Conservation (phyloP, 2,888 invertebrate species). For the Dicyrtomina minuta region DNA sequence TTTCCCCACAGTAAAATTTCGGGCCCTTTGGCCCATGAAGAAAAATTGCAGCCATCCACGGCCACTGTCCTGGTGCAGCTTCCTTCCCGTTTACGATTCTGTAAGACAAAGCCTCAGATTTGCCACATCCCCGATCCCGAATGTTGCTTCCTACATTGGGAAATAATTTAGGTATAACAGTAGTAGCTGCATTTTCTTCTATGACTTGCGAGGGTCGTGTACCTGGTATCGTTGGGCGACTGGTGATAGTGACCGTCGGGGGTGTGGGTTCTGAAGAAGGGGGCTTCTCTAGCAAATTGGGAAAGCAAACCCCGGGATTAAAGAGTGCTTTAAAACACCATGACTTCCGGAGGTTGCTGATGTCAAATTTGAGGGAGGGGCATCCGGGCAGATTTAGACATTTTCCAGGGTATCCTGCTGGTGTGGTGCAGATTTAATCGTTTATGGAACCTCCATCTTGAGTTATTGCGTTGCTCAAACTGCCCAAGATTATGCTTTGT, state of each 20-base stretch:
- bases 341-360: conserved; percentile 78
- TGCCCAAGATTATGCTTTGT: conserved; percentile 52
- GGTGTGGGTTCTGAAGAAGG: conserved; percentile 34
- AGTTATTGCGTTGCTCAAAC: conserved; percentile 47
- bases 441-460: conserved; percentile 51
- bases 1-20: conserved; percentile 93
- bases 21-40: conserved; percentile 79
- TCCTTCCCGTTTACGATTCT: conserved; percentile 81
- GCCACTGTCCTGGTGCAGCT: conserved; percentile 63
- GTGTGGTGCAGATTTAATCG: conserved; percentile 56
- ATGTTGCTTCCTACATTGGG: conserved; percentile 7
- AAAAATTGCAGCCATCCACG: conserved; percentile 95
- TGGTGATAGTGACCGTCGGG: conserved; percentile 30
- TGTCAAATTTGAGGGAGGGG: conserved; percentile 77
- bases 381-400: conserved; percentile 88
- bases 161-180: conserved; percentile 40
- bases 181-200: conserved; percentile 43
- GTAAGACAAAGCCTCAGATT: conserved; percentile 62
- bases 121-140: conserved; percentile 66
- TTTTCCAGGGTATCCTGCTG: conserved; percentile 74
- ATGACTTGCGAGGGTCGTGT: conserved; percentile 37
- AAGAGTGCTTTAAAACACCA: conserved; percentile 88
- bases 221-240: conserved; percentile 31
- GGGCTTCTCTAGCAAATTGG: conserved; percentile 56
- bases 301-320: conserved; percentile 90